A percentile compares a stretch with the other conserved stretches of the same genome.
These are phyloP conservation scores for Caretta caretta DNA, from an alignment of 2,113 vertebrate species.

Conservation along the genomic window DNA sequence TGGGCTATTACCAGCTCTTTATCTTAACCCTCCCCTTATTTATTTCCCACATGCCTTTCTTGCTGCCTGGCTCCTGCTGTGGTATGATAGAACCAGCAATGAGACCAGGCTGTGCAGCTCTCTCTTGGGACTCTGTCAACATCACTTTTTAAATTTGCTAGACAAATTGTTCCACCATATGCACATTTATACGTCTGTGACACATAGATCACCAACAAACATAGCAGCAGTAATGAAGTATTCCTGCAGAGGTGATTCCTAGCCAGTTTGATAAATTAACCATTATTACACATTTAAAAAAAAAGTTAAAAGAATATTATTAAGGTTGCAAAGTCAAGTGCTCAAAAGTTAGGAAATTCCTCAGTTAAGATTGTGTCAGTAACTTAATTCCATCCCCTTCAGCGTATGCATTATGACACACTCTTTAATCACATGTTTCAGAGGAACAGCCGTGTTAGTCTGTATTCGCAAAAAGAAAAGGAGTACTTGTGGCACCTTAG, in stretches of 20 bases:
- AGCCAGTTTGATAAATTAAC: not conserved
- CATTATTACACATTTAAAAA: not conserved
- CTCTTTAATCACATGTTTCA: not conserved
- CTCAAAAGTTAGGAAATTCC: not conserved
- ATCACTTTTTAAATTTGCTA: not conserved
- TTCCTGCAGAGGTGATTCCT: not conserved
- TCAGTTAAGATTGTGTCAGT: not conserved
- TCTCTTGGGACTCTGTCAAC: not conserved
- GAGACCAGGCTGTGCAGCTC: not conserved
- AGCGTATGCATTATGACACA: not conserved
- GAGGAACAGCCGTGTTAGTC: too few relatives aligned
- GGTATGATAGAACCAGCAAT: accelerated
- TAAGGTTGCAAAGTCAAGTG: not conserved
- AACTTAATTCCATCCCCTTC: not conserved
- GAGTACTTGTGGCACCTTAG: too few relatives aligned
- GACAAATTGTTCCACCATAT: not conserved
- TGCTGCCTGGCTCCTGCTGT: not conserved
- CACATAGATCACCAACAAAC: not conserved
- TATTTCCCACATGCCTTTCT: not conserved
- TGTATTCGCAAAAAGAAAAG: too few relatives aligned
- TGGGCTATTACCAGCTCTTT: not conserved
- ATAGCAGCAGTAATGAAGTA: not conserved
- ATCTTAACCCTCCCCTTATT: not conserved
- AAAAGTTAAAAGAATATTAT: not conserved
- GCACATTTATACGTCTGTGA: accelerated